A percentile compares a stretch with the other conserved stretches of the same genome.
phyloP scores from a whole-genome alignment of 2,113 vertebrate species.

The Hipposideros armiger region DNA sequence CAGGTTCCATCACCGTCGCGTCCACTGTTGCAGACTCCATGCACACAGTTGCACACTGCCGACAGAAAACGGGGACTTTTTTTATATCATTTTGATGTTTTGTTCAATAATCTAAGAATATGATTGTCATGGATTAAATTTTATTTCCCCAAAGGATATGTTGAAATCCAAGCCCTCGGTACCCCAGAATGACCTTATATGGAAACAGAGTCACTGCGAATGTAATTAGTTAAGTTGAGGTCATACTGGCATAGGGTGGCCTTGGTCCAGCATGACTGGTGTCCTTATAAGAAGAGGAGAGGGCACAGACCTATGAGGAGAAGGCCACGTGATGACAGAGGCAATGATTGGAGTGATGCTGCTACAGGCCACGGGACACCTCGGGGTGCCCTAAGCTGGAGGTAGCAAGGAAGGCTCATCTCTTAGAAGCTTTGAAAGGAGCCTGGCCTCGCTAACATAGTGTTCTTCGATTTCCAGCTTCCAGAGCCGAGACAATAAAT shows the following conservation, averaged over 20 bases:
- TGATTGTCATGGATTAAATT: not conserved
- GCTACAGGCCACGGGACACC: not conserved
- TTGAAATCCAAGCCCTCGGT: not conserved
- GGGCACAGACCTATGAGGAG: not conserved
- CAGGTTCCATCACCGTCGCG: slow-evolving; percentile 90
- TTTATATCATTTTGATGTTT: not conserved
- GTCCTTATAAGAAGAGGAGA: not conserved
- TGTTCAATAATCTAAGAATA: not conserved
- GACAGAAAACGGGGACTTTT: not conserved
- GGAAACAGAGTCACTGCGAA: not conserved
- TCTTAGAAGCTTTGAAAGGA: not conserved
- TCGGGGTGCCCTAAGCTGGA: not conserved
- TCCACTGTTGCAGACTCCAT: slow-evolving; percentile 92
- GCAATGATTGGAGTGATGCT: fast-evolving
- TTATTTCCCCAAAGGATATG: not conserved
- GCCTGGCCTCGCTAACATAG: fast-evolving
- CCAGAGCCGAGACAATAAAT: not conserved
- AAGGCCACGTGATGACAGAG: not conserved
- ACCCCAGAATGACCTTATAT: not conserved
- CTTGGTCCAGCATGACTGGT: not conserved
- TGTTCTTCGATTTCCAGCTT: not conserved
- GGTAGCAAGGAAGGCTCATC: not conserved
- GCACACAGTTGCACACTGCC: slow-evolving; percentile 92
- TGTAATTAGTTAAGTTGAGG: not conserved
- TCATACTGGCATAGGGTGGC: not conserved